phyloP scores from a whole-genome alignment of 2,113 vertebrate species.

The Leuciscus idus region DNA sequence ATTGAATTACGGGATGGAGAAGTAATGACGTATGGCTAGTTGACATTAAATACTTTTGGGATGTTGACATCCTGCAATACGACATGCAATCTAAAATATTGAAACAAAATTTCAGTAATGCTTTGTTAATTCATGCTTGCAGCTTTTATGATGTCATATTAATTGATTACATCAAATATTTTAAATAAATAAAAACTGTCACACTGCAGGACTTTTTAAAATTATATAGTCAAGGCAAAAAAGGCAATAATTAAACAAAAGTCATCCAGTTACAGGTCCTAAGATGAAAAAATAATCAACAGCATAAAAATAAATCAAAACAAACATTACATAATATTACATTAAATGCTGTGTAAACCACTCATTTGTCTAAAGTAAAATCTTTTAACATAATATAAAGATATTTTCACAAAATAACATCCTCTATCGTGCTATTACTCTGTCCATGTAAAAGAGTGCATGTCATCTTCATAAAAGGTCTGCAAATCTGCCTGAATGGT shows the following conservation, averaged over 20 bases:
- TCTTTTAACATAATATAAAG: too few species aligned
- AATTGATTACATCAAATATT: neutral
- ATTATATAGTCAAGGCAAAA: too few species aligned
- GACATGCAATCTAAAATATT: neutral
- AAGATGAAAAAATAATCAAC: too few species aligned
- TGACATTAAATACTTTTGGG: neutral
- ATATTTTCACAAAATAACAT: neutral
- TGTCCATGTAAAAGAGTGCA: too few species aligned
- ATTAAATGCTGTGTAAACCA: too few species aligned
- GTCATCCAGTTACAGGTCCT: too few species aligned
- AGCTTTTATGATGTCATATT: neutral
- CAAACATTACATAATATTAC: too few species aligned
- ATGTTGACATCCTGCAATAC: neutral
- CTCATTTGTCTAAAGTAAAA: too few species aligned
- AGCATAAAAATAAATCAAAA: too few species aligned
- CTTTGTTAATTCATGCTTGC: neutral
- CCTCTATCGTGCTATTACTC: neutral
- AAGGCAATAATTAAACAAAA: too few species aligned
- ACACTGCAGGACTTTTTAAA: too few species aligned
- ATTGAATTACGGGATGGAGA: neutral
- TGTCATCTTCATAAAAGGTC: neutral
- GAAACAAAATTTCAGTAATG: neutral
- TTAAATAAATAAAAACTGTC: too few species aligned
- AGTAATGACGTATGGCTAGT: neutral
- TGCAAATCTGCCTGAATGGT: neutral